phyloP scores from a whole-genome alignment of 2,113 vertebrate species.

The Pelusios castaneus region DNA sequence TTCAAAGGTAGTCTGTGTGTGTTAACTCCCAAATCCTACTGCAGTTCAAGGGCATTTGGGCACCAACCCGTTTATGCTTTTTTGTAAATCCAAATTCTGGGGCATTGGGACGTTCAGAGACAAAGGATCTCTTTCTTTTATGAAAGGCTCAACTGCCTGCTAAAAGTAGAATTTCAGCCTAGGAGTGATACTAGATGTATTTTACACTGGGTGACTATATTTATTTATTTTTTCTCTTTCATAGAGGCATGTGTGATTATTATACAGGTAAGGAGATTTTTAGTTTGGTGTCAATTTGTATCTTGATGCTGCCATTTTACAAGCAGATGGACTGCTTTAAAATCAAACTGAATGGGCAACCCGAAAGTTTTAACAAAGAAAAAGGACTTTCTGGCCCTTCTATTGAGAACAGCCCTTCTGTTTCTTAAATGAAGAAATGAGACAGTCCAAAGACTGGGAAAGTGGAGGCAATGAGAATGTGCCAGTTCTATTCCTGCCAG shows the following conservation, averaged over 20 bases:
- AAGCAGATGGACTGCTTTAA: neutral
- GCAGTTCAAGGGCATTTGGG: fast-evolving
- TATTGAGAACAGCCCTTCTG: neutral
- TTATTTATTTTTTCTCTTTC: neutral
- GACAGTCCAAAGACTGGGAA: neutral
- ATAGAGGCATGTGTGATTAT: neutral
- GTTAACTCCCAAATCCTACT: fast-evolving
- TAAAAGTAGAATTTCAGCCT: neutral
- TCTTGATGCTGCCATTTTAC: neutral
- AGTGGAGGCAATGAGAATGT: neutral
- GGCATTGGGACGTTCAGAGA: too few species aligned
- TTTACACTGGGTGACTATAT: neutral
- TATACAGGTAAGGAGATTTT: neutral
- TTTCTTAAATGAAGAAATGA: neutral
- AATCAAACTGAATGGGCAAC: neutral
- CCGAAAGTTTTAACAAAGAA: neutral
- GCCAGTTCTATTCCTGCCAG: neutral
- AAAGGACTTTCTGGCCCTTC: neutral
- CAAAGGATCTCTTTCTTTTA: neutral
- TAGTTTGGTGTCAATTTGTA: neutral
- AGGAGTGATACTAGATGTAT: neutral
- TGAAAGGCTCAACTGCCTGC: neutral
- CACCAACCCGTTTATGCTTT: neutral
- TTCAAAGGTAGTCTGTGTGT: fast-evolving
- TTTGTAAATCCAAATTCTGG: neutral